phyloP scores from a whole-genome alignment of 2,113 vertebrate species.

The Corythaeola cristata region DNA sequence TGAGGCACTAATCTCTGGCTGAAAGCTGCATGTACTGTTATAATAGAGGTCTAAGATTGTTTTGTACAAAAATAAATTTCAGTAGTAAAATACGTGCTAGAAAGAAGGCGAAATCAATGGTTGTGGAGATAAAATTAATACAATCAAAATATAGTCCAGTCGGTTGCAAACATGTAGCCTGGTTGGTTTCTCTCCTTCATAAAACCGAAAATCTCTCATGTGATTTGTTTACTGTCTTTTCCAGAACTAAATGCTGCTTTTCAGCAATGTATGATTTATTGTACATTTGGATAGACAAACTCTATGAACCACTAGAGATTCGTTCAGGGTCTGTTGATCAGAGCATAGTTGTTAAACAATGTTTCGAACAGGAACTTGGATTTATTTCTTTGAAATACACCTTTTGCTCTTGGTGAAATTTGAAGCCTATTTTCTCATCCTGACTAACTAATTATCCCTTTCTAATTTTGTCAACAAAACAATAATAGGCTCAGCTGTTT shows the following conservation, averaged over 20 bases:
- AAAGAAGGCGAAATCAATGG: not conserved
- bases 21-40: not conserved
- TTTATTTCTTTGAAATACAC: not conserved
- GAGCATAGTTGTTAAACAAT: not conserved
- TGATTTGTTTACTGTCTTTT: not conserved
- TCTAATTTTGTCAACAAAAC: conserved; percentile 8
- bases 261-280: not conserved
- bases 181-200: not conserved
- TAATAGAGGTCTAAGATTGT: not conserved
- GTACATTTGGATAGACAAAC: conserved; percentile 12
- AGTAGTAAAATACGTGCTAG: not conserved
- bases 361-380: not conserved
- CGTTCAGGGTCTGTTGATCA: not conserved
- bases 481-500: not conserved
- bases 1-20: not conserved
- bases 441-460: not conserved
- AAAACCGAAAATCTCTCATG: not conserved
- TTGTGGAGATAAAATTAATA: not conserved
- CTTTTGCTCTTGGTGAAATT: not conserved
- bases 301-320: not conserved
- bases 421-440: not conserved
- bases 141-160: not conserved
- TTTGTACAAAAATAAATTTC: not conserved
- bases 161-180: not conserved
- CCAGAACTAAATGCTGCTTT: not conserved